Evolutionary conservation across 1,140 invertebrate species (phyloP), one percentile per base, ranked within the genome.

Genomic region (Heliothis virescens): DNA sequence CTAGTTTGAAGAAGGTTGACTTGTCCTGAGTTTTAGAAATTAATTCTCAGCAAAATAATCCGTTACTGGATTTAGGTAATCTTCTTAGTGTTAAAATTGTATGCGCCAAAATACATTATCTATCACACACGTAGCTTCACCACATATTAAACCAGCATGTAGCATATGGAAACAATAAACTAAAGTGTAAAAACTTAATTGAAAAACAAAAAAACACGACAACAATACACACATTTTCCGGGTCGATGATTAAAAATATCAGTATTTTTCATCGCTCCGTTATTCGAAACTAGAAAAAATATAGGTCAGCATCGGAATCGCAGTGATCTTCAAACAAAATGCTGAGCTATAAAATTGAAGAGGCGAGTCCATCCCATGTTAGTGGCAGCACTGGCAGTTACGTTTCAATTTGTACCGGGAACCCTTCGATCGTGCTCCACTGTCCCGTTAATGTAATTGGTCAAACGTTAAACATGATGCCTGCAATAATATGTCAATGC

Each of bases 241-340:
- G 60, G 60, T 63, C 60, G 60, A 41, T 29, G 60, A 63, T 63
- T 63, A 63, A 63, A 63, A 63, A 15, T 63, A 63, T 63, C 34
- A 13, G 15, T 13, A 62, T 41, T 63, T 63, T 47, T 47, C 60
- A 63, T 63, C 52, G 52, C 16, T 53, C 52, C 16, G 52, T 53
- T 53, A 53, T 53, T 53, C 60, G 29, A 63, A 63, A 63, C 60
- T 63, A 57, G 53, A 59, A 47, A 75, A 60, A 71, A 76, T 74
- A n/a, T 76, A 72, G 73, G 73, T 77, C 79, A 62, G 53, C 67
- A 76, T 52, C 62, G 71, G 55, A 71, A 76, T 62, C 63, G 52
- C 65, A 72, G 67, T 76, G 59, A 59, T 76, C 65, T 48, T 65
- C 65, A 76, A 76, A 81, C 67, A 77, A 73, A 81, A 81, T 76